phyloP scores from a whole-genome alignment of 2,888 invertebrate genomes.

The Sicus ferrugineus region DNA sequence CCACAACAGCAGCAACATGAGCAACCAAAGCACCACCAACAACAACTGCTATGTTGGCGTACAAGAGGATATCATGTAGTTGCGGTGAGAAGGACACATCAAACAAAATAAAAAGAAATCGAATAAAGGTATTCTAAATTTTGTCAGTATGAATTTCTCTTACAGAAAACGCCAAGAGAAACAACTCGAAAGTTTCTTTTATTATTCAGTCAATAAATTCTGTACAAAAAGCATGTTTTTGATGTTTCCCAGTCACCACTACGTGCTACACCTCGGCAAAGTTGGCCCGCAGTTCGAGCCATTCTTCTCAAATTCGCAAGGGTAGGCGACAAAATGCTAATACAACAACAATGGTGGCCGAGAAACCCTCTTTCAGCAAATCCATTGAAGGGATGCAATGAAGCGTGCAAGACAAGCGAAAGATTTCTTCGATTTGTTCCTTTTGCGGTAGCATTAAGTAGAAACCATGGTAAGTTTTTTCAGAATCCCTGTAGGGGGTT shows the following conservation, averaged over 20 bases:
- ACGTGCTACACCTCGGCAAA: conserved; percentile 1
- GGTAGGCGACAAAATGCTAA: not conserved
- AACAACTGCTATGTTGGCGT: not conserved
- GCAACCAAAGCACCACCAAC: conserved; percentile 6
- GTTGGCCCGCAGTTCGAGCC: not conserved
- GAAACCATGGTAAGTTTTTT: not conserved
- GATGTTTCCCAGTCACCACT: conserved; percentile 27
- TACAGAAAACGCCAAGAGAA: not conserved
- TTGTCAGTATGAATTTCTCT: not conserved
- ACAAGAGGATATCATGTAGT: conserved; percentile 12
- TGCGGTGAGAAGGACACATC: conserved; percentile 8
- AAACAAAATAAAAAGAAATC: conserved; percentile 5
- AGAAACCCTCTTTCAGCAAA: not conserved
- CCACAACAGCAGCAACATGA: conserved; percentile 12
- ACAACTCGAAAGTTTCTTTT: not conserved
- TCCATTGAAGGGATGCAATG: conserved; percentile 10
- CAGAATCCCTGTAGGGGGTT: not conserved
- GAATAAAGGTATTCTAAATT: not conserved
- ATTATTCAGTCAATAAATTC: conserved; percentile 35
- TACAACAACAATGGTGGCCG: not conserved
- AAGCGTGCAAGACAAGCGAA: conserved; percentile 7
- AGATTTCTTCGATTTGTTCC: not conserved
- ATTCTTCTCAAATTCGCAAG: not conserved
- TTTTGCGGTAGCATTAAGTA: not conserved
- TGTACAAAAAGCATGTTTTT: conserved; percentile 28